These are phyloP conservation scores for Noctuana brunneofusca DNA, from an alignment of 2,888 invertebrate genomes.

Conservation along the genomic window DNA sequence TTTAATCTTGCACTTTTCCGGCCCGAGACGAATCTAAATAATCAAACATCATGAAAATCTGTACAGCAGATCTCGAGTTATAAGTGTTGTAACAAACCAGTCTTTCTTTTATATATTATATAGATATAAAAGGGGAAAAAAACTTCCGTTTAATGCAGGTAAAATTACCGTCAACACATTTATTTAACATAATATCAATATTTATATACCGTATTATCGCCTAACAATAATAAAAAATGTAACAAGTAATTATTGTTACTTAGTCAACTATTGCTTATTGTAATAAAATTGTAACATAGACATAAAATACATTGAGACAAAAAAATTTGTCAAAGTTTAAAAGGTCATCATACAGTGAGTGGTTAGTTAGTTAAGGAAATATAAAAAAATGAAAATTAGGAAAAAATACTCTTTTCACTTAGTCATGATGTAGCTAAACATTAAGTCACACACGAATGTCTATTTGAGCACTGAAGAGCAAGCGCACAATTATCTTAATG, in stretches of 20 bases:
- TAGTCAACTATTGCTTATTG: background rate
- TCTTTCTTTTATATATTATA: no score
- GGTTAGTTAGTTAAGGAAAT: background rate
- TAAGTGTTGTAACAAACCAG: no score
- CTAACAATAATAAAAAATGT: slow-evolving; percentile 1
- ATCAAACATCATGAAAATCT: no score
- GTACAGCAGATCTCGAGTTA: no score
- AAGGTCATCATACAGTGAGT: background rate
- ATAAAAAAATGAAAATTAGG: background rate
- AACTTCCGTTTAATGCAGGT: slow-evolving; percentile 12
- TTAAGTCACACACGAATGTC: background rate
- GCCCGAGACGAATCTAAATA: no score
- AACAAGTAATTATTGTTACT: slow-evolving; percentile 12
- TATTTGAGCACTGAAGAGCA: background rate
- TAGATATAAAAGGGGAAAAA: no score
- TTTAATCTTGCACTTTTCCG: no score
- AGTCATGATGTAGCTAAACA: background rate
- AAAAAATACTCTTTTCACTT: no score
- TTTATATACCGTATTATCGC: background rate
- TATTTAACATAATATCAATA: slow-evolving; percentile 36
- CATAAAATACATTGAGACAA: background rate
- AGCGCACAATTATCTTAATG: background rate
- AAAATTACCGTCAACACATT: slow-evolving; percentile 39
- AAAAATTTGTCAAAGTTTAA: background rate
- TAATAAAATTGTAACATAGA: slow-evolving; percentile 3